phyloP scores from a whole-genome alignment of 1,140 invertebrate genomes.

The Caerostris darwini region DNA sequence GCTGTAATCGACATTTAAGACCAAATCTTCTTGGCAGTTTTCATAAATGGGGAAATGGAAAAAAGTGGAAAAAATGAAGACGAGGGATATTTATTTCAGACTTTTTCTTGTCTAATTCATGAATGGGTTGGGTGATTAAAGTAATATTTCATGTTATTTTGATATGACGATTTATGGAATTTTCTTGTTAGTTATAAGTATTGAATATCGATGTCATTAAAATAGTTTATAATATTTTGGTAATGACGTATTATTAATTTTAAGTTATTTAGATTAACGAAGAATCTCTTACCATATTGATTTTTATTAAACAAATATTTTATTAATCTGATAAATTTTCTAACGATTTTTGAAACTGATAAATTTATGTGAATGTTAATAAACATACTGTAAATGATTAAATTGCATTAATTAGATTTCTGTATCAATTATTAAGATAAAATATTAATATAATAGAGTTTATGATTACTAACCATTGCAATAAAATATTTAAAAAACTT shows the following conservation, averaged over 20 bases:
- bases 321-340: too few species aligned
- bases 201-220: background rate
- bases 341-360: too few species aligned
- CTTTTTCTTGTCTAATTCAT: background rate
- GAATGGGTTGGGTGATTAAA: background rate
- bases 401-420: too few species aligned
- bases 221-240: background rate
- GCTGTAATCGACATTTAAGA: slow-evolving; percentile 43
- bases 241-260: background rate
- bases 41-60: background rate
- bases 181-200: background rate
- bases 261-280: background rate
- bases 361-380: too few species aligned
- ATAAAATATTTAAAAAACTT: too few species aligned
- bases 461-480: too few species aligned
- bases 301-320: too few species aligned
- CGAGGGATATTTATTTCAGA: slow-evolving; percentile 3
- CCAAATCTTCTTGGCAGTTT: slow-evolving; percentile 43
- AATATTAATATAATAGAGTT: too few species aligned
- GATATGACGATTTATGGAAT: background rate
- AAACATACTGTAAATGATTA: too few species aligned
- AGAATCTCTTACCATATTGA: too few species aligned
- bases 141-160: background rate
- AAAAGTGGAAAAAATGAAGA: background rate
- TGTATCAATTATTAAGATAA: too few species aligned